These are phyloP conservation scores for Eledone cirrhosa DNA, from an alignment of 2,888 invertebrate genomes.

Conservation along the genomic window DNA sequence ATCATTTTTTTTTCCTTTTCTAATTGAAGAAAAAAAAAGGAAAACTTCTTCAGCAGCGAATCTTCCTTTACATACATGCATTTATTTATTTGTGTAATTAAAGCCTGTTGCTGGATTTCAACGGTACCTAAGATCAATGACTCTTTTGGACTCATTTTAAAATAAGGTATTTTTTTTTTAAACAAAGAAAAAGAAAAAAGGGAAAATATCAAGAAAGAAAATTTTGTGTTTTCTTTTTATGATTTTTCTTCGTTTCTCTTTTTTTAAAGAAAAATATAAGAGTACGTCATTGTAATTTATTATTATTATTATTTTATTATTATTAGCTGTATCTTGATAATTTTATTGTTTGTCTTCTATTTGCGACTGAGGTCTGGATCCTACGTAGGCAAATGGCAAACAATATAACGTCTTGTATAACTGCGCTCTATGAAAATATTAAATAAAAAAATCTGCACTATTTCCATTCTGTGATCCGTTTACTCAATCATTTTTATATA, in stretches of 20 bases:
- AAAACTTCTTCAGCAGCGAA: no score
- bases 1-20: no score
- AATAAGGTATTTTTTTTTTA: background rate
- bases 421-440: background rate
- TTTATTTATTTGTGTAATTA: background rate
- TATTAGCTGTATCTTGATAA: background rate
- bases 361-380: background rate
- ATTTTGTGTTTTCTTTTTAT: background rate
- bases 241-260: background rate
- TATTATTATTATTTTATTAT: background rate
- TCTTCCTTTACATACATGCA: no score
- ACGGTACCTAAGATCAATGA: background rate
- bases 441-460: constrained; percentile 13
- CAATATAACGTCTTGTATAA: background rate
- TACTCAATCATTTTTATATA: background rate
- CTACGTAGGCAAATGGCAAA: background rate
- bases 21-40: no score
- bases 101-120: constrained; percentile 17
- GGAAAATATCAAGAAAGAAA: background rate
- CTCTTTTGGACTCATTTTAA: background rate
- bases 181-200: background rate
- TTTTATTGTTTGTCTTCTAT: background rate
- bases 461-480: constrained; percentile 2
- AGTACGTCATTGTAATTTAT: background rate
- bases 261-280: background rate